Percentiles rank a stretch among this genome's conserved stretches.
Evolutionary conservation across 2,113 vertebrate species (phyloP).

Genomic region (Megatriorchis doriae): DNA sequence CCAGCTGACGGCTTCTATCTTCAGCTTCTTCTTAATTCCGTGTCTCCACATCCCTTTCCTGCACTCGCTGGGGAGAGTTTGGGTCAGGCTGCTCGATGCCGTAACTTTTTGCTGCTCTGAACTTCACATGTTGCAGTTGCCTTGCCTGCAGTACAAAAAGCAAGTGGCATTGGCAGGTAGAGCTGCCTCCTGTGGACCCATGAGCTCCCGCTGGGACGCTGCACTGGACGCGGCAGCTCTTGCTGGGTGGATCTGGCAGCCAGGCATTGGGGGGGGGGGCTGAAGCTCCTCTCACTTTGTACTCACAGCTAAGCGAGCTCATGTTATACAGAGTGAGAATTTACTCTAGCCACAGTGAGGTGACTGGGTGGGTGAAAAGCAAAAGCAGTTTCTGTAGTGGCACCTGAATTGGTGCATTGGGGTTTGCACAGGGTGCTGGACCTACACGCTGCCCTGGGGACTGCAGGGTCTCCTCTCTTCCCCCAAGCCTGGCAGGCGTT

Average conservation of each 20-base stretch:
- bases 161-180: fast-evolving
- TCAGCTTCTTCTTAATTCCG: neutral
- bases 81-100: fast-evolving
- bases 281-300: neutral
- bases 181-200: neutral
- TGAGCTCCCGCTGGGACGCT: fast-evolving
- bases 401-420: neutral
- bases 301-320: neutral
- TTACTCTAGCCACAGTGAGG: neutral
- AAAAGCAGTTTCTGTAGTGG: neutral
- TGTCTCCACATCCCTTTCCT: neutral
- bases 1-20: neutral
- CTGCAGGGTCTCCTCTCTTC: neutral
- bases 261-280: neutral
- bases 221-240: neutral
- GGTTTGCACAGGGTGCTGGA: neutral
- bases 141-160: neutral
- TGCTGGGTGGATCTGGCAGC: too few relatives aligned
- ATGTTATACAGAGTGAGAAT: neutral
- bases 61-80: neutral
- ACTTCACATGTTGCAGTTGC: fast-evolving
- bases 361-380: neutral
- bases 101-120: neutral
- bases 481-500: fast-evolving
- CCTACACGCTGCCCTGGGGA: neutral